These are phyloP conservation scores for Aplodontia rufa DNA, from an alignment of 2,113 vertebrate species.

Conservation along the genomic window DNA sequence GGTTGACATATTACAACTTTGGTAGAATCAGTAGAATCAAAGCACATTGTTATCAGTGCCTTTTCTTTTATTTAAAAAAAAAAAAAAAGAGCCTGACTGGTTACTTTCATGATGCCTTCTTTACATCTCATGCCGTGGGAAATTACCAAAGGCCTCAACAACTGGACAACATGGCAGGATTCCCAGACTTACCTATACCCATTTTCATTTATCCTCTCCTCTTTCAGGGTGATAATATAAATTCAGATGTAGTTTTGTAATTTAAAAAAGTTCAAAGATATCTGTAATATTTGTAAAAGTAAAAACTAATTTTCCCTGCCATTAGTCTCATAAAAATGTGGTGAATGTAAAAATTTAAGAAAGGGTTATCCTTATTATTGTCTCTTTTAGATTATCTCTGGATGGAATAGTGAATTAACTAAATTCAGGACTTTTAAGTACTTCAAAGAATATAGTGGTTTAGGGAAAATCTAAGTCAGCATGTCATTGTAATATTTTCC, in stretches of 20 bases:
- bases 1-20: background rate
- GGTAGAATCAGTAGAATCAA: background rate
- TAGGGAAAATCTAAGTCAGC: constrained; percentile 27
- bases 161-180: background rate
- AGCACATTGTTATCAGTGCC: background rate
- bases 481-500: background rate
- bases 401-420: constrained; percentile 21
- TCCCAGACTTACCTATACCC: too few relatives aligned
- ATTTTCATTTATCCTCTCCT: background rate
- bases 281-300: background rate
- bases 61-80: background rate
- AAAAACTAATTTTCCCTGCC: background rate
- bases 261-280: background rate
- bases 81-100: background rate
- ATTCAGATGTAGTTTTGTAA: constrained; percentile 24
- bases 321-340: background rate
- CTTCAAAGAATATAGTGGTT: background rate
- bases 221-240: background rate
- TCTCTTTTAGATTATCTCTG: constrained; percentile 9
- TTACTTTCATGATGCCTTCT: background rate
- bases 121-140: background rate
- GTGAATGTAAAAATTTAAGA: constrained; percentile 1
- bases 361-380: background rate
- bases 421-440: constrained; percentile 37
- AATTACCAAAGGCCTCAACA: background rate